These are phyloP conservation scores for Scatophagus argus DNA, from an alignment of 2,113 vertebrate species.

Conservation along the genomic window DNA sequence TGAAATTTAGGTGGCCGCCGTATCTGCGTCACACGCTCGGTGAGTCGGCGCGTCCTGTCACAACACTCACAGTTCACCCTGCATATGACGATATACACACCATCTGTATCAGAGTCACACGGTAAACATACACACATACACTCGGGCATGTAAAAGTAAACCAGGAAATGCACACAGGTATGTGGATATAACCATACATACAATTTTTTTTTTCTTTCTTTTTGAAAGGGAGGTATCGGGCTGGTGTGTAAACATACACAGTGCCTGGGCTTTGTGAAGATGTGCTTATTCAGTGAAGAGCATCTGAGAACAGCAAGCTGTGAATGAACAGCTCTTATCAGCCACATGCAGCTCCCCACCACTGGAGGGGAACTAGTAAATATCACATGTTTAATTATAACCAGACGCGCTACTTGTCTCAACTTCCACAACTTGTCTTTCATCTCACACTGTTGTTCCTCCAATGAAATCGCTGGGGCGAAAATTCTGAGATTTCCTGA, in stretches of 20 bases:
- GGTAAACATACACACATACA: background rate
- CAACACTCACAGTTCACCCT: conserved; percentile 6
- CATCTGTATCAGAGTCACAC: conserved; percentile 25
- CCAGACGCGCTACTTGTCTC: conserved; percentile 60
- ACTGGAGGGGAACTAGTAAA: conserved; percentile 72
- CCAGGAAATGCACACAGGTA: conserved; percentile 6
- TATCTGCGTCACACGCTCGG: conserved; percentile 29
- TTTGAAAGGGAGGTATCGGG: conserved; percentile 26
- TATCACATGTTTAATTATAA: conserved; percentile 75
- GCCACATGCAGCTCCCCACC: conserved; percentile 55
- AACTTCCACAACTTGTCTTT: conserved; percentile 63
- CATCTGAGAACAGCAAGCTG: conserved; percentile 51
- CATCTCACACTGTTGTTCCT: conserved; percentile 52
- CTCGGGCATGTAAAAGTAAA: conserved; percentile 20
- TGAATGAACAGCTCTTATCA: conserved; percentile 72
- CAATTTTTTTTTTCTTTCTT: too few relatives aligned
- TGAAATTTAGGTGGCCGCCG: conserved; percentile 39
- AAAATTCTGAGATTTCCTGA: conserved; percentile 42
- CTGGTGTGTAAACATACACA: conserved; percentile 50
- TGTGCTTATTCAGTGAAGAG: conserved; percentile 43
- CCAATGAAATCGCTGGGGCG: conserved; percentile 57
- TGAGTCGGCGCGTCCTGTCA: conserved; percentile 24
- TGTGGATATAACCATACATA: conserved; percentile 23
- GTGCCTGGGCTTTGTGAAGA: conserved; percentile 42
- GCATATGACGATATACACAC: background rate